Conservation (phyloP, 1,140 invertebrate species). For the Maniola jurtina region DNA sequence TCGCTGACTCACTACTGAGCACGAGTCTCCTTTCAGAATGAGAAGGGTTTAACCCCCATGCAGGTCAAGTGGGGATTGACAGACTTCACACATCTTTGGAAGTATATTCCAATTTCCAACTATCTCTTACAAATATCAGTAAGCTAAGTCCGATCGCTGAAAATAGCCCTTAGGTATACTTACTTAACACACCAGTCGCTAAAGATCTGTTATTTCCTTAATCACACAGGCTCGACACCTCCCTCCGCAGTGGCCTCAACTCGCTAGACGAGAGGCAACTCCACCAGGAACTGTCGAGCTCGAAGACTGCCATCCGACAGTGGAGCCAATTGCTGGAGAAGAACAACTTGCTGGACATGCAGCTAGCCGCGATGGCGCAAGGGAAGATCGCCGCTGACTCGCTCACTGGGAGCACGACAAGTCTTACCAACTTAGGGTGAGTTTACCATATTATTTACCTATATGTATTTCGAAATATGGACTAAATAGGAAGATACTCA, state of each 20-base stretch:
- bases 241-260: constrained; percentile 72
- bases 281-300: constrained; percentile 67
- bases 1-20: too few relatives aligned
- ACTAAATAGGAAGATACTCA: too few relatives aligned
- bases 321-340: constrained; percentile 72
- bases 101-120: too few relatives aligned
- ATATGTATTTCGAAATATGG: too few relatives aligned
- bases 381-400: constrained; percentile 58
- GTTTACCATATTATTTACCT: constrained; percentile 17
- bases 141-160: too few relatives aligned
- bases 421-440: constrained; percentile 71
- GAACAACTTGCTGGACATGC: constrained; percentile 63
- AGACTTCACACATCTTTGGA: too few relatives aligned
- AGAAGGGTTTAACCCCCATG: too few relatives aligned
- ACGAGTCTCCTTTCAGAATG: too few relatives aligned
- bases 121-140: too few relatives aligned
- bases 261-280: constrained; percentile 74
- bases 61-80: too few relatives aligned
- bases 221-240: constrained; percentile 67
- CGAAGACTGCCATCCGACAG: constrained; percentile 62
- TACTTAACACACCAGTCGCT: background rate
- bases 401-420: constrained; percentile 65
- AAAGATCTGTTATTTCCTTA: background rate
- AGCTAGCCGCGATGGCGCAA: constrained; percentile 70
- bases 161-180: background rate